Evolutionary conservation across 2,797 vertebrate genomes (phyloP), one percentile per base, ranked within the genome.

Genomic region (Anomalospiza imberbis): DNA sequence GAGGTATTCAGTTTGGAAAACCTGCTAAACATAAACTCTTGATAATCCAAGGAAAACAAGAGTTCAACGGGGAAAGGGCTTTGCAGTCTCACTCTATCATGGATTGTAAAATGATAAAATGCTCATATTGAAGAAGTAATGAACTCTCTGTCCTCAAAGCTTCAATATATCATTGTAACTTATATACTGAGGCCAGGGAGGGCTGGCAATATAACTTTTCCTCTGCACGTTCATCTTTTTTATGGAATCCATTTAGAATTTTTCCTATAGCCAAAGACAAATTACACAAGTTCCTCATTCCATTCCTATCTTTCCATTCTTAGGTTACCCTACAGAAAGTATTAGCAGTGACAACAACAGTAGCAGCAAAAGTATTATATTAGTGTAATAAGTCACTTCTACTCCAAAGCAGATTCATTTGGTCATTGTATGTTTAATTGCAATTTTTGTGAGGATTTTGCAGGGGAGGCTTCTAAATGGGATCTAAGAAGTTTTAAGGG

Each of bases 41-140:
- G 70, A 53, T 96, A 93, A 93, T 94, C 85, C 85, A 92, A 91
- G 83, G 85, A 91, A 97, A 95, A 57, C 89, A 89, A 22, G 77
- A 87, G 74, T 87, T 82, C 85, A 91, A 14, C 74, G n/a, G 31
- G 20, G 62, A 85, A 75, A 84, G 63, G 77, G 93, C 57, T 95
- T 76, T 94, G 85, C 42, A 65, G 80, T 87, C 28, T 85, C 79
- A 15, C 44, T 89, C 32, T 2, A 6, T 86, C 34, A 36, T 87
- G 68, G 45, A 8, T 51, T 91, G 83, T 96, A 95, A 96, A 94
- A 61, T 54, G 74, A 90, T 89, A 95, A 94, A 91, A 73, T 1
- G 0, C 21, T 85, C 45, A 38, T 25, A 58, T 82, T 72, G 73
- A 87, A 90, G 53, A 82, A 51, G 58, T 66, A 51, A 93, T 40